A percentile compares a stretch with the other conserved stretches of the same genome.
Conservation (phyloP, 1,140 invertebrate genomes). For the Tetramorium simillimum region DNA sequence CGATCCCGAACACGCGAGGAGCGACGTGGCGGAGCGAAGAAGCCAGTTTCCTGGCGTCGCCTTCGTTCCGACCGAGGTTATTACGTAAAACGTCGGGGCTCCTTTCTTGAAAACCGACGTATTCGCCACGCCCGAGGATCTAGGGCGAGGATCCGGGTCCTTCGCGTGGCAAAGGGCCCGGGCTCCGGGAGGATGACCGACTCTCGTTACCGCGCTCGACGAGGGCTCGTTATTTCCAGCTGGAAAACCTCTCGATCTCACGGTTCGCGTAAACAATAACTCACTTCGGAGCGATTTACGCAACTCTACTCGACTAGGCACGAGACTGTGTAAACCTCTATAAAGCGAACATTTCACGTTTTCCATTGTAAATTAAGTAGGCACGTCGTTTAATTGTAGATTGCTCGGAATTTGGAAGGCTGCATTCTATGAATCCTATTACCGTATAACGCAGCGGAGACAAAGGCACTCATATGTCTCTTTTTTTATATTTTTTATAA, state of each 20-base stretch:
- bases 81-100: slow-evolving; percentile 72
- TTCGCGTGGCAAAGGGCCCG: slow-evolving; percentile 49
- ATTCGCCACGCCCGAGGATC: slow-evolving; percentile 69
- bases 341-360: not conserved
- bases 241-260: not conserved
- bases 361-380: not conserved
- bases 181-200: slow-evolving; percentile 20
- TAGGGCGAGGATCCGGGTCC: slow-evolving; percentile 38
- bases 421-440: not conserved
- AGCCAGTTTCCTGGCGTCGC: slow-evolving; percentile 55
- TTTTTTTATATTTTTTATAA: too few relatives aligned
- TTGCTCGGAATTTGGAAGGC: not conserved
- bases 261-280: not conserved
- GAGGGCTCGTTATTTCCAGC: slow-evolving; percentile 33
- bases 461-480: not conserved
- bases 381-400: not conserved
- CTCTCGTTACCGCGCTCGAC: slow-evolving; percentile 17
- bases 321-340: not conserved
- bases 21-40: slow-evolving; percentile 16
- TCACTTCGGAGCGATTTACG: not conserved
- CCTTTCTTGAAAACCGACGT: slow-evolving; percentile 60
- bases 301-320: not conserved
- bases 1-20: slow-evolving; percentile 66
- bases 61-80: slow-evolving; percentile 55
- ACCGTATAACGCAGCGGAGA: not conserved